Percentiles rank a stretch among this genome's conserved stretches.
These are phyloP conservation scores for Cabera pusaria DNA, from an alignment of 2,888 invertebrate genomes.

Conservation along the genomic window DNA sequence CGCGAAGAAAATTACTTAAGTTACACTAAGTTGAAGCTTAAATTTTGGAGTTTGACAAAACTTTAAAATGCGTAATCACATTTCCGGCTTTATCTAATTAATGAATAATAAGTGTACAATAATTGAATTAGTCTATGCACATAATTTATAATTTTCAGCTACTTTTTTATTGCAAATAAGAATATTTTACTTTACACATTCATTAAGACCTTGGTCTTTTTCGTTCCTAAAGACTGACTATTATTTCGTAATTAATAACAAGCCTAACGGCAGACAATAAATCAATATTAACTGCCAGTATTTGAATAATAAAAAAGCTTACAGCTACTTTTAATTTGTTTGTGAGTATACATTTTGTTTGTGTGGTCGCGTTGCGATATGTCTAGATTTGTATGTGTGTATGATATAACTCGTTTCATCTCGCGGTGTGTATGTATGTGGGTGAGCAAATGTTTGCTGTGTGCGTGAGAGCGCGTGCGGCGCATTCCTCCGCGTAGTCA, in stretches of 20 bases:
- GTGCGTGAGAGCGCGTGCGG: constrained; percentile 62
- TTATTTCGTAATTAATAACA: constrained; percentile 19
- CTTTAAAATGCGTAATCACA: too few relatives aligned
- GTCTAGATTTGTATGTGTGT: constrained; percentile 40
- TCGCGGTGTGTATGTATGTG: constrained; percentile 40
- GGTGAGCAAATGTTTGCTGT: constrained; percentile 43
- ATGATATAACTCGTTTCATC: constrained; percentile 63
- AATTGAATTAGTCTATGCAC: too few relatives aligned
- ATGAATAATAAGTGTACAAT: too few relatives aligned
- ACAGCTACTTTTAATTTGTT: constrained; percentile 46
- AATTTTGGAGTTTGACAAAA: too few relatives aligned
- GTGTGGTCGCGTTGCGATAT: constrained; percentile 47
- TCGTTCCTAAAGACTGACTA: too few relatives aligned
- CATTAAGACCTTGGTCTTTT: too few relatives aligned
- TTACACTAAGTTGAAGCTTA: too few relatives aligned
- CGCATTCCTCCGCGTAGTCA: constrained; percentile 74
- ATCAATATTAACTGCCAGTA: constrained; percentile 40
- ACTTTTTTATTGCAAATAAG: too few relatives aligned
- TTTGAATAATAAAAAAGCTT: constrained; percentile 41
- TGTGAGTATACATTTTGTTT: constrained; percentile 44
- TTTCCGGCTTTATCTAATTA: too few relatives aligned
- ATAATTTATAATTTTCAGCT: constrained; percentile 1
- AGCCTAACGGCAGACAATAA: constrained; percentile 30
- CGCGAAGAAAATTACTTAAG: constrained; percentile 37
- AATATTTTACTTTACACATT: too few relatives aligned